These are phyloP conservation scores for Erebia ligea DNA, from an alignment of 2,888 invertebrate genomes.

Conservation along the genomic window DNA sequence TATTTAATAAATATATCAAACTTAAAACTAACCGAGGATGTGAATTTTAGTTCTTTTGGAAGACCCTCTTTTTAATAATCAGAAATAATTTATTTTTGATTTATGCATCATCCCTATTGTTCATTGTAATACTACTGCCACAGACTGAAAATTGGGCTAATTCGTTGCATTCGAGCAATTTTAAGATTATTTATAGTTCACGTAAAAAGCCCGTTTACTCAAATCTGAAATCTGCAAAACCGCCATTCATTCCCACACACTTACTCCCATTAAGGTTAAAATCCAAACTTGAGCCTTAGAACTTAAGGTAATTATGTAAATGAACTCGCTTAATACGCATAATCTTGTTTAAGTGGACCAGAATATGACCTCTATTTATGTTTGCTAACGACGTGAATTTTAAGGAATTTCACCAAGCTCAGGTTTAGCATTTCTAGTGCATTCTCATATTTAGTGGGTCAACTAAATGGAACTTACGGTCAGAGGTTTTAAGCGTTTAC, in stretches of 20 bases:
- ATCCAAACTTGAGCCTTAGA: conserved; percentile 43
- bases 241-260: conserved; percentile 13
- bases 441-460: background rate
- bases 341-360: conserved; percentile 46
- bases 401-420: conserved; percentile 11
- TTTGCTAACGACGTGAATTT: conserved; percentile 37
- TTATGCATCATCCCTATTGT: no score
- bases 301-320: conserved; percentile 49
- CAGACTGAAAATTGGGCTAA: no score
- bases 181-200: background rate
- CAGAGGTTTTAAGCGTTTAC: background rate
- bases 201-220: background rate
- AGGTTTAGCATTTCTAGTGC: background rate
- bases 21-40: no score
- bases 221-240: conserved; percentile 2
- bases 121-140: no score
- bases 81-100: no score
- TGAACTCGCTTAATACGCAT: conserved; percentile 44
- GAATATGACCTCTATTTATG: conserved; percentile 42
- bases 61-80: no score
- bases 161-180: background rate
- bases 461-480: background rate
- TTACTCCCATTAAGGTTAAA: conserved; percentile 39
- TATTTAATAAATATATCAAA: no score
- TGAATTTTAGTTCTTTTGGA: no score